Conservation (phyloP, 2,797 vertebrate genomes). For the Manis javanica region DNA sequence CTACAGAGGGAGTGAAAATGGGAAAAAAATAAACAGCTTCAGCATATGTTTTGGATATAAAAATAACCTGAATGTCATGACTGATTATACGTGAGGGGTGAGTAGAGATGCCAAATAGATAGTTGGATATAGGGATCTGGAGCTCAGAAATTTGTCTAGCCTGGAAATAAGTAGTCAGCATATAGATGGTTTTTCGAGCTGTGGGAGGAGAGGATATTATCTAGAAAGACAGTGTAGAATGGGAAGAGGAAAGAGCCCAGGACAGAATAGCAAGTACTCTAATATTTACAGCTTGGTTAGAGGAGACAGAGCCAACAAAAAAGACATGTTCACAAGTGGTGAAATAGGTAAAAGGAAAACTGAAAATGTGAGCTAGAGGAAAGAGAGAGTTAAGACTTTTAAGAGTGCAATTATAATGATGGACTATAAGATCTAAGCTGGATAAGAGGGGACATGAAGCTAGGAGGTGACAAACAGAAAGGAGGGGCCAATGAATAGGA, state of each 20-base stretch:
- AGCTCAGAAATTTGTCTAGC: neutral
- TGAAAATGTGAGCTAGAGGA: neutral
- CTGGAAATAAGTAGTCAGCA: neutral
- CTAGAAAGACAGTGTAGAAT: neutral
- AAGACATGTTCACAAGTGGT: neutral
- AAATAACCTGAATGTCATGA: neutral
- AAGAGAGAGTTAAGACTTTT: neutral
- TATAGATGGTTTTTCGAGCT: neutral
- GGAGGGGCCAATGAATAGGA: neutral
- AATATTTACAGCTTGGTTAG: neutral
- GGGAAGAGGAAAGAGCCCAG: neutral
- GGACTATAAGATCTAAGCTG: neutral
- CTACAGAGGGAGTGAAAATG: neutral
- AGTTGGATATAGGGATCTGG: neutral
- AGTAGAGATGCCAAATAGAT: neutral
- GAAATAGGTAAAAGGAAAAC: neutral
- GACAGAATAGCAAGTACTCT: neutral
- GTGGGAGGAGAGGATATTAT: neutral
- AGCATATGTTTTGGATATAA: neutral
- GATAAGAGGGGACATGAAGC: neutral
- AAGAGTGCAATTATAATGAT: neutral
- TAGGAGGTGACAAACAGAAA: conserved; percentile 16
- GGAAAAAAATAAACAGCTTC: conserved; percentile 1
- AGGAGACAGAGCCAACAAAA: neutral
- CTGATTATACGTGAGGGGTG: neutral